Conservation (phyloP, 1,140 invertebrate species). For the Tachypleus tridentatus region DNA sequence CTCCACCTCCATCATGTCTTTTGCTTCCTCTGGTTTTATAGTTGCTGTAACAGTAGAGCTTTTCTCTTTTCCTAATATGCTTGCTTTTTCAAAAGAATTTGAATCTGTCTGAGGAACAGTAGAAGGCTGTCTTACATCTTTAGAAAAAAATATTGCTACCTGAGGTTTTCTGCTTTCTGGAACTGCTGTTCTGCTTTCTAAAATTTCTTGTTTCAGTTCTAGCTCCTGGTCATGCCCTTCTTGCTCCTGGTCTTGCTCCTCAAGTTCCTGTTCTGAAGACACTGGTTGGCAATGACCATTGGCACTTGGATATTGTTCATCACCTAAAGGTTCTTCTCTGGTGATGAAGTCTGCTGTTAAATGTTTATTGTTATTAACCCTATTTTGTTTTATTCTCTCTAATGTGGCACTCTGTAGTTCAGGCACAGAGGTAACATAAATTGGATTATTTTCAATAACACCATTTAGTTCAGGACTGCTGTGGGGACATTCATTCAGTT, state of each 20-base stretch:
- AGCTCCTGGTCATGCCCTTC: slow-evolving; percentile 18
- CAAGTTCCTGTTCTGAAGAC: neutral
- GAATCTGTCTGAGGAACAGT: too few species aligned
- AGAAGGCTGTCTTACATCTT: too few species aligned
- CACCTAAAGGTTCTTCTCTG: too few species aligned
- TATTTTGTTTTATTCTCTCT: slow-evolving; percentile 16
- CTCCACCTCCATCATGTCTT: neutral
- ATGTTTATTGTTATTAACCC: neutral
- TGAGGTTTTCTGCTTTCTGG: neutral
- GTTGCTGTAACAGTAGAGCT: too few species aligned
- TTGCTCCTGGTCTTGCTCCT: neutral
- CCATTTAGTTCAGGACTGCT: slow-evolving; percentile 52
- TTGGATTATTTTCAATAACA: slow-evolving; percentile 51
- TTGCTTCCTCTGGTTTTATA: neutral
- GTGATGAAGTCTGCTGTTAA: too few species aligned
- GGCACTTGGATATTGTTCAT: too few species aligned
- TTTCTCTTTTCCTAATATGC: too few species aligned
- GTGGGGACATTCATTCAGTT: slow-evolving; percentile 53
- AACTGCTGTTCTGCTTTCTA: slow-evolving; percentile 2
- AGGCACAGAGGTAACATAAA: slow-evolving; percentile 61
- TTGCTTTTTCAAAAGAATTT: too few species aligned
- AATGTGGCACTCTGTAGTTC: slow-evolving; percentile 31
- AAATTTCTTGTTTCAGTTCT: slow-evolving; percentile 20
- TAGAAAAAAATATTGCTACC: neutral
- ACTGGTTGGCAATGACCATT: slow-evolving; percentile 11